Evolutionary conservation across 1,140 invertebrate species (phyloP).

Genomic region (Cherax destructor): DNA sequence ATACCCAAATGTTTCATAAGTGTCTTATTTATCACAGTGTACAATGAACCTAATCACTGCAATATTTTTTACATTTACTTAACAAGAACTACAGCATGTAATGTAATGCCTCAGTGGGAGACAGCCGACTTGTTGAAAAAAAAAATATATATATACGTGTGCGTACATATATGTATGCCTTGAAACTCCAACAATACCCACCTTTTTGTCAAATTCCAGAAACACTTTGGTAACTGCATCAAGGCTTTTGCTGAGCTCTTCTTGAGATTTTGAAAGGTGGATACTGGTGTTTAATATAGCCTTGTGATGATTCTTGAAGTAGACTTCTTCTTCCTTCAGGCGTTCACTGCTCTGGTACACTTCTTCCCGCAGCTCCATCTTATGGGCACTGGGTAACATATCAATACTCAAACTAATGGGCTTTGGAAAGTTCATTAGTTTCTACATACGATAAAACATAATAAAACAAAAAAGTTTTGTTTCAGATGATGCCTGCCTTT

Average conservation of each 20-base stretch:
- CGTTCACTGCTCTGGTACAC: conserved; percentile 4
- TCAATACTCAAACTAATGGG: not conserved
- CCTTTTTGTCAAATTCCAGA: not conserved
- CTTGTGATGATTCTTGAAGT: conserved; percentile 17
- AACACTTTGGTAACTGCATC: conserved; percentile 16
- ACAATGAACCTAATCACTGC: too few species aligned
- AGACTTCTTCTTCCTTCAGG: not conserved
- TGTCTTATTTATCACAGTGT: too few species aligned
- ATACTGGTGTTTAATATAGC: not conserved
- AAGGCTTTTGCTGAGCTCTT: not conserved
- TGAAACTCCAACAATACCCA: not conserved
- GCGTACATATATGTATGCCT: too few species aligned
- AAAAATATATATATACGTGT: not conserved
- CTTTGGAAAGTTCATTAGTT: too few species aligned
- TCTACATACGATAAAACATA: too few species aligned
- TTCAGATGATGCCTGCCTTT: too few species aligned
- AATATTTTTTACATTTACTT: too few species aligned
- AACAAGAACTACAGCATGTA: too few species aligned
- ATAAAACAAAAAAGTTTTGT: too few species aligned
- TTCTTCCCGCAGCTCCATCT: conserved; percentile 45
- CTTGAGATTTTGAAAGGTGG: conserved; percentile 22
- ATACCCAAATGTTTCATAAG: too few species aligned
- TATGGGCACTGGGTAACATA: conserved; percentile 27
- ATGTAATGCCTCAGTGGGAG: too few species aligned
- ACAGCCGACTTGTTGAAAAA: too few species aligned